Conservation (phyloP, 2,888 invertebrate genomes). For the Cerastis leucographa region DNA sequence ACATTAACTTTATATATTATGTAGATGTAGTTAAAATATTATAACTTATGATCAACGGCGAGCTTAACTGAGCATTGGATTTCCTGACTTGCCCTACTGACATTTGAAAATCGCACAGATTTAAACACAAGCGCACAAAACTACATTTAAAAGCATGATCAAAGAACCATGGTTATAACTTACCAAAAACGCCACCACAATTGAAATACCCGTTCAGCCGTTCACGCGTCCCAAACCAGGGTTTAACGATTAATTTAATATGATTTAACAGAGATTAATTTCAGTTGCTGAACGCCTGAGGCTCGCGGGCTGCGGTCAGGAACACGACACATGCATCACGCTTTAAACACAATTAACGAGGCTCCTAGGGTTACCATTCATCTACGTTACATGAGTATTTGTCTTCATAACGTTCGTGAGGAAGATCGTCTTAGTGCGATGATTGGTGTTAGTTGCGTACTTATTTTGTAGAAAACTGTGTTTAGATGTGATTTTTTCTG, state of each 20-base stretch:
- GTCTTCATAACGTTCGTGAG: conserved; percentile 67
- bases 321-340: conserved; percentile 81
- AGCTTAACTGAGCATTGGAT: neutral
- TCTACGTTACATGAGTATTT: conserved; percentile 64
- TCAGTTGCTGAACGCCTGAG: conserved; percentile 69
- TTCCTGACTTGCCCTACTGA: neutral
- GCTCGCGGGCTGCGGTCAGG: conserved; percentile 72
- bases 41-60: neutral
- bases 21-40: neutral
- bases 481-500: neutral
- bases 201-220: conserved; percentile 25
- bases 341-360: conserved; percentile 82
- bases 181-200: conserved; percentile 6
- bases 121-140: neutral
- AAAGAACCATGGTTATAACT: neutral
- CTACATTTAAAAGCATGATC: neutral
- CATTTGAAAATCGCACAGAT: neutral
- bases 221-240: conserved; percentile 31
- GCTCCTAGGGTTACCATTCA: conserved; percentile 72
- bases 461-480: conserved; percentile 7
- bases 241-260: conserved; percentile 67
- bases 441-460: conserved; percentile 12
- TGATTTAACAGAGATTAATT: conserved; percentile 74
- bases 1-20: neutral
- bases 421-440: conserved; percentile 30